phyloP scores from a whole-genome alignment of 2,797 vertebrate genomes.

The Paguma larvata region DNA sequence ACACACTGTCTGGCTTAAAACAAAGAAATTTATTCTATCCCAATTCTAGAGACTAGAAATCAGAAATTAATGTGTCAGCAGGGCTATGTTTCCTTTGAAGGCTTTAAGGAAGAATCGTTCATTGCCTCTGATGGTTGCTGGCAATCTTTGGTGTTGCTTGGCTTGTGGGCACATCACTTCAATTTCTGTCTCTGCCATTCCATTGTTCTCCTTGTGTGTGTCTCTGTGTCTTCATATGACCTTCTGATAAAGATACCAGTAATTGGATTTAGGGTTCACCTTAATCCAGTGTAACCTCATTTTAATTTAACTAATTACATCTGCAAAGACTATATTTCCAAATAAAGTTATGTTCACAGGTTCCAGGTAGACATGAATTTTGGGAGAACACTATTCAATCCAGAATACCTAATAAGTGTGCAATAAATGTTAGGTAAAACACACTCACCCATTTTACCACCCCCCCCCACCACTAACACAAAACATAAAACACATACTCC shows the following conservation, averaged over 20 bases:
- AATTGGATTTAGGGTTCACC: background rate
- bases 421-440: background rate
- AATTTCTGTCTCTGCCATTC: background rate
- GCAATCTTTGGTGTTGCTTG: background rate
- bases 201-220: background rate
- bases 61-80: background rate
- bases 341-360: background rate
- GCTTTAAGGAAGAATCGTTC: background rate
- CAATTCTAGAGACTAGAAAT: background rate
- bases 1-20: background rate
- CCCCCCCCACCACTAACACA: background rate
- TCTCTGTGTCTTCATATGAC: background rate
- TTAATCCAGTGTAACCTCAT: background rate
- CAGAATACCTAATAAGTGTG: background rate
- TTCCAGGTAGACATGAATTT: background rate
- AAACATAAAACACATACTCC: background rate
- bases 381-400: background rate
- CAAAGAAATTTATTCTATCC: background rate
- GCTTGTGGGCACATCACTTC: background rate
- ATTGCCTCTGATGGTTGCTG: background rate
- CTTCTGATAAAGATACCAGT: background rate
- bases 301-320: conserved; percentile 39
- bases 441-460: background rate
- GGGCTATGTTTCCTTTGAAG: background rate
- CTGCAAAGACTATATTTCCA: background rate